Base-by-base conservation (phyloP, 1,140 invertebrate species). In the Epicauta chinensis region DNA sequence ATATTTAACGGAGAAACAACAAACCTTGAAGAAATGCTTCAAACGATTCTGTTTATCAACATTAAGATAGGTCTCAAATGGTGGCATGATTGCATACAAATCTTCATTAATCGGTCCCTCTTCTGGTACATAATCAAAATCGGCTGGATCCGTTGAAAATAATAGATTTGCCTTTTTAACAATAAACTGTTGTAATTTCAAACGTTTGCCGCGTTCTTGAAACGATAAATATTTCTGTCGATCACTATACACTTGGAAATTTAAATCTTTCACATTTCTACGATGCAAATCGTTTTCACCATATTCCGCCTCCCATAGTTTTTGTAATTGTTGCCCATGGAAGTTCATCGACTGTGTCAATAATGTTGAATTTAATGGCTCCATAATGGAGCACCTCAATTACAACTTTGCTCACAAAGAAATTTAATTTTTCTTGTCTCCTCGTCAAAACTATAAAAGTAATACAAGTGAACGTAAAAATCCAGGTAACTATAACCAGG, bases 281-380 rank as follows among this genome's bases (percentile, higher is more conserved):
- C 80, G 78, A 2, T 75, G 56, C 39, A 89, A 68, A 62, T 89
- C 84, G 43, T 81, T 79, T 62, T 87, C 82, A 51, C 87, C 86
- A 61, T 83, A 76, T 63, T 90, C 86, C 15, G 79, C 77, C 63
- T 90, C 87, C 87, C 87, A 91, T 54, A 88, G 79, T 73, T 89
- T 90, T 70, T 88, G 84, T 57, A 91, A 72, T 61, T 88, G 87
- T 62, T 88, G 86, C 1, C 89, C 89, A 75, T 91, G 88, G 66
- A 85, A 91, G 71, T 87, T 86, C 54, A 91, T 75, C 41, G 83
- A 77, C 64, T 84, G 80, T 61, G 79, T 74, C 63, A 91, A 78
- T 51, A 87, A 74, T 42, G 81, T 78, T 68, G 77, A 65, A 72
- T 86, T 81, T 75, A 87, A 71, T 30, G 73, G 37, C 56, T 64